Percentiles rank a stretch among this genome's conserved stretches.
These are phyloP conservation scores for Tholera decimalis DNA, from an alignment of 2,888 invertebrate species.

Conservation along the genomic window DNA sequence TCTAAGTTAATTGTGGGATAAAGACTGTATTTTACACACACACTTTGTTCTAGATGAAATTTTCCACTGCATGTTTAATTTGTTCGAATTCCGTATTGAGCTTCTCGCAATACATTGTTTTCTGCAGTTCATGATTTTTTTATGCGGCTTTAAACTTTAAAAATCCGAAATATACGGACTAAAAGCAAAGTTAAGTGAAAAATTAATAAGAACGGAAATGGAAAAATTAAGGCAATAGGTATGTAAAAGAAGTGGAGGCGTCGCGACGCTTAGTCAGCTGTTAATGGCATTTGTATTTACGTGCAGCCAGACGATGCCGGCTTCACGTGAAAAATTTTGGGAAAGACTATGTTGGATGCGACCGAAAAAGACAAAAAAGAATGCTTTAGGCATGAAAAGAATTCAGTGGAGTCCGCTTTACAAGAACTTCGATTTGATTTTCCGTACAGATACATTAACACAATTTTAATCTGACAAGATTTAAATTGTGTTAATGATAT, in stretches of 20 bases:
- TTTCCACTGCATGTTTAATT: constrained; percentile 17
- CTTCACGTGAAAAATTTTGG: constrained; percentile 56
- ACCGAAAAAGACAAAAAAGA: constrained; percentile 8
- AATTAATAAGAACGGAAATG: constrained; percentile 66
- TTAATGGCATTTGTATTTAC: constrained; percentile 81
- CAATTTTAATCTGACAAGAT: neutral
- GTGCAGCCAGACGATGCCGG: constrained; percentile 66
- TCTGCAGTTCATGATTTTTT: constrained; percentile 30
- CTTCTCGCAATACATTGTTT: constrained; percentile 31
- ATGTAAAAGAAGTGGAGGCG: constrained; percentile 66
- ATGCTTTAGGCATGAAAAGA: neutral
- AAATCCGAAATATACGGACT: constrained; percentile 26
- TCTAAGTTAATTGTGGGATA: constrained; percentile 35
- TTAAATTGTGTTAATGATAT: too few species aligned
- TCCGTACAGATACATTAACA: too few species aligned
- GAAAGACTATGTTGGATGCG: constrained; percentile 62
- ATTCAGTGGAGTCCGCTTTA: neutral
- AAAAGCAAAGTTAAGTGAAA: constrained; percentile 52
- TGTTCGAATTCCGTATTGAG: constrained; percentile 13
- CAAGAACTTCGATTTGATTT: neutral
- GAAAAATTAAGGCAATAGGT: constrained; percentile 62
- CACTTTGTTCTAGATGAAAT: constrained; percentile 13
- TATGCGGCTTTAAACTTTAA: constrained; percentile 19
- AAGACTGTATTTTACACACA: constrained; percentile 19
- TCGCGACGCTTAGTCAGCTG: constrained; percentile 74